A percentile compares a stretch with the other conserved stretches of the same genome.
Conservation (phyloP, 2,888 invertebrate genomes). For the Lucinisca nassula region DNA sequence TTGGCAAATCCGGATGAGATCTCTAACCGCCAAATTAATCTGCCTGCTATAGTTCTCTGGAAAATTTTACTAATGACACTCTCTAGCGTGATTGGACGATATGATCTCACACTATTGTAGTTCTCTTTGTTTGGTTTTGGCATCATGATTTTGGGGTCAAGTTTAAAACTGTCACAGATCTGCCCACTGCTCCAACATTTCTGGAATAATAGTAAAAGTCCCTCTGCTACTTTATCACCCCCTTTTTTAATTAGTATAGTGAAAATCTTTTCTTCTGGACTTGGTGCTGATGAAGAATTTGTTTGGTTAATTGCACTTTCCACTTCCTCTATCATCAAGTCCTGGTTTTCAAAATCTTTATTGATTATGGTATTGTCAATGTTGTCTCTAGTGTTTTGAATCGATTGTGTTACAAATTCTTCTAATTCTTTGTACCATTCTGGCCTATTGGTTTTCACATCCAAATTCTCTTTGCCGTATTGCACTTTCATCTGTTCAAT, state of each 20-base stretch:
- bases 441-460: not conserved
- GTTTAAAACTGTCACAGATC: not conserved
- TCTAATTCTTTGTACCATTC: not conserved
- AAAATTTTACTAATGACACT: no score
- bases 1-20: not conserved
- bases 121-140: not conserved
- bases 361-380: not conserved
- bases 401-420: not conserved
- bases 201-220: not conserved
- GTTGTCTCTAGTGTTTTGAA: not conserved
- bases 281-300: not conserved
- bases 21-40: no score
- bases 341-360: not conserved
- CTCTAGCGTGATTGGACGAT: no score
- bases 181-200: not conserved
- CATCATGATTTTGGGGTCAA: not conserved
- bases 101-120: no score
- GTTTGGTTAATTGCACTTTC: not conserved
- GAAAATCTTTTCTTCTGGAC: not conserved
- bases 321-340: not conserved
- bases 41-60: no score
- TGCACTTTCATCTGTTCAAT: no score
- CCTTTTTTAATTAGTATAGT: not conserved
- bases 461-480: not conserved
- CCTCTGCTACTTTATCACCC: no score